These are phyloP conservation scores for Phorcus lineatus DNA, from an alignment of 2,888 invertebrate species.

Conservation along the genomic window DNA sequence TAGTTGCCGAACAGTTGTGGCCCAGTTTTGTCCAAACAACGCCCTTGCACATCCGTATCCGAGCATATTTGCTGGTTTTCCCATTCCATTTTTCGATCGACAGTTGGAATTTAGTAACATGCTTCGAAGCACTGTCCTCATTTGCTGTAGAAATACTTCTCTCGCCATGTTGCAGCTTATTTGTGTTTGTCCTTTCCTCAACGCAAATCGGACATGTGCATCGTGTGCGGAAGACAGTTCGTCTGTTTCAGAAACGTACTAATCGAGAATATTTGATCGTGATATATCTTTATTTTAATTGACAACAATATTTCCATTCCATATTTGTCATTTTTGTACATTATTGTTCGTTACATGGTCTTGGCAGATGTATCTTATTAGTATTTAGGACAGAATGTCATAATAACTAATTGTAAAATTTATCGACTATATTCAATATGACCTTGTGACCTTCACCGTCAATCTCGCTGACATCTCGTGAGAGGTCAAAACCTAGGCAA, in stretches of 20 bases:
- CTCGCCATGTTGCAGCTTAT: neutral
- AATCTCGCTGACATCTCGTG: conserved; percentile 25
- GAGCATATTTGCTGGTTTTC: neutral
- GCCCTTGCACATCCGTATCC: conserved; percentile 17
- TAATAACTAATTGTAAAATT: neutral
- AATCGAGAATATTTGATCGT: too few relatives aligned
- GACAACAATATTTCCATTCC: too few relatives aligned
- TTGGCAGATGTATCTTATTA: too few relatives aligned
- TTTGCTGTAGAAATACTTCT: neutral
- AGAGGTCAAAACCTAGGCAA: conserved; percentile 48
- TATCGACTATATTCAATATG: neutral
- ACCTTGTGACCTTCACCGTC: conserved; percentile 1
- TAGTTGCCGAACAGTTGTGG: neutral
- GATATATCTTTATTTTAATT: too few relatives aligned
- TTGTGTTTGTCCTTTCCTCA: neutral
- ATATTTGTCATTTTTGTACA: too few relatives aligned
- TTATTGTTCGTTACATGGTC: too few relatives aligned
- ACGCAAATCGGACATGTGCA: too few relatives aligned
- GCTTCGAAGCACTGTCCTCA: neutral
- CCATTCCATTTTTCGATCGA: neutral
- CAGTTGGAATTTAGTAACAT: neutral
- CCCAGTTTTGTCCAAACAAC: conserved; percentile 24
- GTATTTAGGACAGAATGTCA: too few relatives aligned
- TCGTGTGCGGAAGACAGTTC: too few relatives aligned
- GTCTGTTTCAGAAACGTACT: too few relatives aligned